Base-by-base conservation (phyloP, 2,797 vertebrate genomes). In the Rhodeus uyekii region DNA sequence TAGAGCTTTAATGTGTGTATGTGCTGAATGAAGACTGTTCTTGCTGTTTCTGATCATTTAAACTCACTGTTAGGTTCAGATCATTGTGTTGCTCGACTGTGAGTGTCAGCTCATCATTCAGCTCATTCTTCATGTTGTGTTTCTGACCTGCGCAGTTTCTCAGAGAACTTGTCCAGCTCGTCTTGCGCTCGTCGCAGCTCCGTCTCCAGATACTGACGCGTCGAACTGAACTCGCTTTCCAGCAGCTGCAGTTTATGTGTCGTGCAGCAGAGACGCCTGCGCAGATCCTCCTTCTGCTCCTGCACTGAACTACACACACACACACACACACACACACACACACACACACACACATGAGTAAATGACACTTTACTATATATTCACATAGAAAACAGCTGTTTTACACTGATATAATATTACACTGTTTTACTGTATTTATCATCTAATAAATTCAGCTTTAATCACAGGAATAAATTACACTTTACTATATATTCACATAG, bases 231-330 rank as follows among this genome's bases (percentile, higher is more conserved):
- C 91, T 99, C 97, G 0, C 92, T 95, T 91, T 99, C 96, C 89
- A 98, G 95, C 95, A 96, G 96, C 93, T 99, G 97, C 93, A 99
- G 94, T 89, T 96, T 97, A 92, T 98, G 96, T 65, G 97, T 96
- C 75, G 97, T 97, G 91, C 96, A 97, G 1, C 96, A 96, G 76
- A 99, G 96, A 60, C 95, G 96, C 90, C 98, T 99, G 69, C 96
- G 96, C 87, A 99, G 95, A 91, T 99, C 97, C 67, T 98, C 97
- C 91, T 98, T 99, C 95, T 98, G 97, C 92, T 99, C 97, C 87
- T 97, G 97, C 91, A 96, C 90, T 83, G 95, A 96, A 89, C 98
- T 99, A 91, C 88, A 90, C 91, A 75, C 44, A 81, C 76, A 86
- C 78, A 86, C 27, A 71, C 22, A 36, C 19, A 58, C 9, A n/a